phyloP scores from a whole-genome alignment of 30 jellyfish, hydroid and myxozoan genomes.

The Hydractinia echinata region DNA sequence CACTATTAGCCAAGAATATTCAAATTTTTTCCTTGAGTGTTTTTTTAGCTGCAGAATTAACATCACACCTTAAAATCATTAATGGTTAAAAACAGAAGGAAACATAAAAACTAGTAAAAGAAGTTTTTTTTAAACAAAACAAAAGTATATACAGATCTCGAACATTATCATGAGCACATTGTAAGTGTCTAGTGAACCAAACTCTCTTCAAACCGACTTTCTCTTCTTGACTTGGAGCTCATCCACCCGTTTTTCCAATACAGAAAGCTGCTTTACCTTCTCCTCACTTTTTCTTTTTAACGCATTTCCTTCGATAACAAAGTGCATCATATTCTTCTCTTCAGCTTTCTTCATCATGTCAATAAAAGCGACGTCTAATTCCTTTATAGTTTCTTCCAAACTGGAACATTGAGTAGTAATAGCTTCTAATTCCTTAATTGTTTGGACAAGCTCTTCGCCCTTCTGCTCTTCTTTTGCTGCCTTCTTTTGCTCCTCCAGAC shows the following conservation, averaged over 20 bases:
- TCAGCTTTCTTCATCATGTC: not conserved
- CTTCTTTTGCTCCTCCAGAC: not conserved
- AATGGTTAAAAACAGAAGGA: too few species aligned
- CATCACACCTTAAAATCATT: too few species aligned
- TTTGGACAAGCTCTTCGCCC: not conserved
- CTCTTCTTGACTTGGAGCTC: not conserved
- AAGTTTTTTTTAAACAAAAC: too few species aligned
- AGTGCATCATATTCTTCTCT: not conserved
- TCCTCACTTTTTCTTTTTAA: constrained; percentile 6
- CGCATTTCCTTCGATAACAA: not conserved
- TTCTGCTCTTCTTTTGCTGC: not conserved
- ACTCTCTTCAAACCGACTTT: not conserved
- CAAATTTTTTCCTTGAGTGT: too few species aligned
- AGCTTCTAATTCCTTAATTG: not conserved
- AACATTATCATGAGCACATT: too few species aligned
- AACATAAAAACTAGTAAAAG: too few species aligned
- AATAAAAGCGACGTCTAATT: not conserved
- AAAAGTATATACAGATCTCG: too few species aligned
- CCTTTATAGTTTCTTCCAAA: not conserved
- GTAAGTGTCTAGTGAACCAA: too few species aligned
- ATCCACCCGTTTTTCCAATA: not conserved
- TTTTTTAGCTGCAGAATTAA: too few species aligned
- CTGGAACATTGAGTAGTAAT: not conserved
- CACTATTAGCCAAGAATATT: too few species aligned
- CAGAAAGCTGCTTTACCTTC: not conserved